Evolutionary conservation across 1,140 invertebrate genomes (phyloP).

Genomic region (Ceratosolen solmsi): DNA sequence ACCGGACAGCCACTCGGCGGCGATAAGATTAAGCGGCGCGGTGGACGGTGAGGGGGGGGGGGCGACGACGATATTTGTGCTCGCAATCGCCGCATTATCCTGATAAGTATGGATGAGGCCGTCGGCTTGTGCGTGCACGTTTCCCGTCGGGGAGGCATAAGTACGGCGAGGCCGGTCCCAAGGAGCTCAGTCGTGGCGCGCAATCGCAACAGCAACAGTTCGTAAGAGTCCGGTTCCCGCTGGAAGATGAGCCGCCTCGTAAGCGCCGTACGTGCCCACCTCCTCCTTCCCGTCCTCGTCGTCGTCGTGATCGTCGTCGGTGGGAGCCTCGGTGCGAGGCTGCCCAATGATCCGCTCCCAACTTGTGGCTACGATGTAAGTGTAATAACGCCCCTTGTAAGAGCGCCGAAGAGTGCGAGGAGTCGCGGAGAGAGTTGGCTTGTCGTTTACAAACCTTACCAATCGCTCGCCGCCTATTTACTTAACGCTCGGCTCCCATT

Average conservation of each 20-base stretch:
- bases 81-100: conserved; percentile 11
- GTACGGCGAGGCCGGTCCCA: neutral
- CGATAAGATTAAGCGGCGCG: conserved; percentile 4
- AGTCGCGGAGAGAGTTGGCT: no score
- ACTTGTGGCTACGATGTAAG: conserved; percentile 60
- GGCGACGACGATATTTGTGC: neutral
- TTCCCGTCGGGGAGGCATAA: neutral
- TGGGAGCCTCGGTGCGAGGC: conserved; percentile 36
- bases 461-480: no score
- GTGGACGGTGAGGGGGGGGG: no score
- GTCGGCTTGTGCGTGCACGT: neutral
- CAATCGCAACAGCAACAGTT: neutral
- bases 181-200: conserved; percentile 8
- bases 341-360: neutral
- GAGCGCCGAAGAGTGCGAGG: no score
- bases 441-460: no score
- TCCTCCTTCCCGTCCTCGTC: conserved; percentile 19
- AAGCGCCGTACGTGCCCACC: neutral
- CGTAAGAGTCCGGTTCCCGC: neutral
- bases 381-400: neutral
- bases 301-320: conserved; percentile 34
- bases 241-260: conserved; percentile 11
- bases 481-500: no score
- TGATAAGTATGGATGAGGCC: conserved; percentile 11
- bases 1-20: neutral